These are phyloP conservation scores for Scaptodrosophila latifasciaeformis DNA, from an alignment of 2,888 invertebrate genomes.

Conservation along the genomic window DNA sequence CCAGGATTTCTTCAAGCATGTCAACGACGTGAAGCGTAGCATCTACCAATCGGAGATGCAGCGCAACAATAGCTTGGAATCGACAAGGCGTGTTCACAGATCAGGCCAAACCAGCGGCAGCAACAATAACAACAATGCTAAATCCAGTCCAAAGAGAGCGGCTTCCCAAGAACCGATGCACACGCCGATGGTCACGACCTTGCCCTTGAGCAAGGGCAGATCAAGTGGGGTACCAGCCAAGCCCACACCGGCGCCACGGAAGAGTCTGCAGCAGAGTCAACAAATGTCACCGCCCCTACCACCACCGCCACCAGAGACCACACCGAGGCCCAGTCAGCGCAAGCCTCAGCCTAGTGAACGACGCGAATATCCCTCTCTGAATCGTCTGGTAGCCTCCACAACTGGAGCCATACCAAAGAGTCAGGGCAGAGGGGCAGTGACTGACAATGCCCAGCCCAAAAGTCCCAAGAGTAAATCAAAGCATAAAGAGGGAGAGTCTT, in stretches of 20 bases:
- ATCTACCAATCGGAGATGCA: conserved; percentile 74
- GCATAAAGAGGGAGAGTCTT: conserved; percentile 34
- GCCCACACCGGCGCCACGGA: conserved; percentile 70
- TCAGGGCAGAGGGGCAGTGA: conserved; percentile 16
- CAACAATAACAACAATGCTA: conserved; percentile 26
- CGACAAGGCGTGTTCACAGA: conserved; percentile 29
- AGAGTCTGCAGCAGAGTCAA: conserved; percentile 53
- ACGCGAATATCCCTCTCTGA: conserved; percentile 69
- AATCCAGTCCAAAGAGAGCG: conserved; percentile 43
- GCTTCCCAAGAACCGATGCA: conserved; percentile 19
- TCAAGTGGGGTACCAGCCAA: conserved; percentile 34
- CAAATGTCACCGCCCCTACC: conserved; percentile 15
- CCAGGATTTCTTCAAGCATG: conserved; percentile 75
- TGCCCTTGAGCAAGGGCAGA: conserved; percentile 70
- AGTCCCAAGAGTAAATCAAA: conserved; percentile 38
- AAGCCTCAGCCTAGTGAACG: conserved; percentile 41
- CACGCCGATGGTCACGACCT: conserved; percentile 51
- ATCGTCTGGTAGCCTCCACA: conserved; percentile 65
- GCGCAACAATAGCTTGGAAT: conserved; percentile 56
- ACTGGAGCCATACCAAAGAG: conserved; percentile 73
- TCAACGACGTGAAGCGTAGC: conserved; percentile 74
- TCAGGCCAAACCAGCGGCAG: conserved; percentile 5
- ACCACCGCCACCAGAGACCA: conserved; percentile 12
- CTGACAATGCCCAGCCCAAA: conserved; percentile 12
- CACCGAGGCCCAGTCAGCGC: conserved; percentile 32